A percentile compares a stretch with the other conserved stretches of the same genome.
These are phyloP conservation scores for Clarias pachynema DNA, from an alignment of 2,797 vertebrate species.

Conservation along the genomic window DNA sequence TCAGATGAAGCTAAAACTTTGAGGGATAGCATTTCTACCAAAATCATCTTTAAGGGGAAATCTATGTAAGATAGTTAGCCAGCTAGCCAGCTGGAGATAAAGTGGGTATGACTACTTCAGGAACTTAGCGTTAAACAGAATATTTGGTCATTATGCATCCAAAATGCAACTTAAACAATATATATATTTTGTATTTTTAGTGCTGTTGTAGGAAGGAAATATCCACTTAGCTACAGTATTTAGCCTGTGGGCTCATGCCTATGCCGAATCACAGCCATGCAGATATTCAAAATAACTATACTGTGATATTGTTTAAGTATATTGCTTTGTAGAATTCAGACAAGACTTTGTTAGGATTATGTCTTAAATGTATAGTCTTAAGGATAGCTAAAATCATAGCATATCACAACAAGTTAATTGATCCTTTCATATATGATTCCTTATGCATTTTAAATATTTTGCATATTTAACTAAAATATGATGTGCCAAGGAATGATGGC, in stretches of 20 bases:
- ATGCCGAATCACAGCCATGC: neutral
- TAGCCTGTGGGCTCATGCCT: neutral
- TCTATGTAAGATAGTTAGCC: neutral
- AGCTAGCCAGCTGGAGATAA: neutral
- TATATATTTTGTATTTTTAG: neutral
- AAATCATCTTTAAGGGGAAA: neutral
- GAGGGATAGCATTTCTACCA: neutral
- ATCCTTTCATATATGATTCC: neutral
- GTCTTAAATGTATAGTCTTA: neutral
- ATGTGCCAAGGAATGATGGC: neutral
- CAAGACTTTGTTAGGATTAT: neutral
- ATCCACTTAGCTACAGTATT: neutral
- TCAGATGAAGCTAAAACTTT: neutral
- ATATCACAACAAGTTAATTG: neutral
- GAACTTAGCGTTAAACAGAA: too few species aligned
- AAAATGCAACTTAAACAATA: neutral
- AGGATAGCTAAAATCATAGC: neutral
- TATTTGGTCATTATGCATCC: neutral
- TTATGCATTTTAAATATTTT: neutral
- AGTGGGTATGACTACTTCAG: neutral
- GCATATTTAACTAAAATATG: neutral
- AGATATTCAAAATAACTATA: neutral
- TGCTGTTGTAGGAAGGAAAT: neutral
- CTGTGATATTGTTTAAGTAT: neutral
- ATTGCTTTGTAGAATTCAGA: neutral